Evolutionary conservation across 2,113 vertebrate species (phyloP).

Genomic region (Leuciscus idus): DNA sequence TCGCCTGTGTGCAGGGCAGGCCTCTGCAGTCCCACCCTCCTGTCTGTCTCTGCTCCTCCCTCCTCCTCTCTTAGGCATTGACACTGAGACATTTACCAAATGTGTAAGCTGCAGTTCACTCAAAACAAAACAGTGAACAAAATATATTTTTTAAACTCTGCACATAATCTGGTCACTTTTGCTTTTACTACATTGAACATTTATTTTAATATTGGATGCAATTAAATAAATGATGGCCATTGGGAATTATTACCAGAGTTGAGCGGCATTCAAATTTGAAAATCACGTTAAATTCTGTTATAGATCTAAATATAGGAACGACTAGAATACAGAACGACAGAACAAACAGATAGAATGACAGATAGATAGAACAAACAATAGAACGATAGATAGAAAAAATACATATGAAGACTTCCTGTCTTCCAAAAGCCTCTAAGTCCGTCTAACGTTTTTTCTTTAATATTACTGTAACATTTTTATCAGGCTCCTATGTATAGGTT

Average conservation of each 20-base stretch:
- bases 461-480: too few species aligned
- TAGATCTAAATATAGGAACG: background rate
- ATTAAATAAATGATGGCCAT: background rate
- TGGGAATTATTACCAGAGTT: background rate
- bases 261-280: background rate
- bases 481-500: too few species aligned
- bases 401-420: too few species aligned
- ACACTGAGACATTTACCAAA: background rate
- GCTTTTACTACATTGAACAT: background rate
- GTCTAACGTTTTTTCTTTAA: too few species aligned
- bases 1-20: conserved; percentile 27
- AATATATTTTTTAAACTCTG: background rate
- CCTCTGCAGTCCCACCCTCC: conserved; percentile 15
- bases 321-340: too few species aligned
- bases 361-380: too few species aligned
- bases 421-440: too few species aligned
- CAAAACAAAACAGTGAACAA: background rate
- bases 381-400: too few species aligned
- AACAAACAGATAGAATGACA: too few species aligned
- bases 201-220: background rate
- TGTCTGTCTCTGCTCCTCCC: conserved; percentile 35
- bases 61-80: conserved; percentile 40
- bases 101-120: background rate
- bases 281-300: background rate
- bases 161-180: background rate